These are phyloP conservation scores for Polydesmus complanatus DNA, from an alignment of 2,888 invertebrate genomes.

Conservation along the genomic window DNA sequence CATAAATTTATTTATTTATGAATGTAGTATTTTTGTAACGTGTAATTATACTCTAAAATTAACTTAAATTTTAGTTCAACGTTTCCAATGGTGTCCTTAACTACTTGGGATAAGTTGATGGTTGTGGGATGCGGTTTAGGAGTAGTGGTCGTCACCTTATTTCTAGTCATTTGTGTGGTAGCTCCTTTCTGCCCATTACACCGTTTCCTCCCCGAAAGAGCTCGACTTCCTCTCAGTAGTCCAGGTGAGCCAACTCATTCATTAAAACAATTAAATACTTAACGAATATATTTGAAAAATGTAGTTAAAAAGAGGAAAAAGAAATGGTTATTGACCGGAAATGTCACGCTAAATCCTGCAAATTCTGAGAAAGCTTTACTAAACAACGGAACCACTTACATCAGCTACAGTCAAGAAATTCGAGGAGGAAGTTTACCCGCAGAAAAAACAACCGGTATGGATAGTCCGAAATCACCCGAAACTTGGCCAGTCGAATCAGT, in stretches of 20 bases:
- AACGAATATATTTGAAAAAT: too few relatives aligned
- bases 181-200: conserved; percentile 10
- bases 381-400: background rate
- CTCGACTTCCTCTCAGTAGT: background rate
- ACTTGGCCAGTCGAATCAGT: background rate
- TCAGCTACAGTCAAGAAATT: conserved; percentile 9
- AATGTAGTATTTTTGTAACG: too few relatives aligned
- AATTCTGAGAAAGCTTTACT: background rate
- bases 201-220: conserved; percentile 6
- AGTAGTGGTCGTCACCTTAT: background rate
- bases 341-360: background rate
- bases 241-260: background rate
- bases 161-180: conserved; percentile 8
- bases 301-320: background rate
- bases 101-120: conserved; percentile 1
- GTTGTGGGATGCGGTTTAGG: conserved; percentile 3
- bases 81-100: background rate
- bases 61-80: too few relatives aligned
- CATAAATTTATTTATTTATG: too few relatives aligned
- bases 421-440: background rate
- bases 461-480: background rate
- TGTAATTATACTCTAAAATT: too few relatives aligned
- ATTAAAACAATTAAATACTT: background rate
- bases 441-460: background rate
- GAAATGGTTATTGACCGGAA: background rate